Evolutionary conservation across 2,113 vertebrate genomes (phyloP).

Genomic region (Vimba vimba): DNA sequence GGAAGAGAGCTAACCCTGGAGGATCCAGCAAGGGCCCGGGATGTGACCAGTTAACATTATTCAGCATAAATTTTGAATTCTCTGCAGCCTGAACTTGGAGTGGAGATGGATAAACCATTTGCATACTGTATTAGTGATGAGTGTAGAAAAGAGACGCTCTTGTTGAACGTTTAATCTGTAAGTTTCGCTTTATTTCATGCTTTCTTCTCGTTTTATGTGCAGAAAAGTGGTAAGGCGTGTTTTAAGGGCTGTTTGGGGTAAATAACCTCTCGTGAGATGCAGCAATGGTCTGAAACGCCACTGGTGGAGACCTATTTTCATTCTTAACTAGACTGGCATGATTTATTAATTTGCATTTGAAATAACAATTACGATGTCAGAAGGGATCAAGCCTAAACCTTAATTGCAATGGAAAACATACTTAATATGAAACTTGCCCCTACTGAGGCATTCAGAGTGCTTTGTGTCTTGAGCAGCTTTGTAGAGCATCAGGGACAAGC

Average conservation of each 20-base stretch:
- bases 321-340: conserved; percentile 88
- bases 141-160: conserved; percentile 65
- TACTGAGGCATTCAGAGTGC: conserved; percentile 57
- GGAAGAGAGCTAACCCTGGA: conserved; percentile 76
- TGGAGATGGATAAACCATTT: conserved; percentile 71
- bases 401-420: conserved; percentile 89
- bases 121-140: conserved; percentile 73
- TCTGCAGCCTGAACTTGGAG: conserved; percentile 65
- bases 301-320: conserved; percentile 84
- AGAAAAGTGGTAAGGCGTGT: conserved; percentile 47
- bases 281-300: conserved; percentile 75
- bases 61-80: conserved; percentile 84
- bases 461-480: conserved; percentile 24
- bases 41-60: conserved; percentile 82
- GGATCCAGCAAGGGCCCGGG: conserved; percentile 72
- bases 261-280: conserved; percentile 48
- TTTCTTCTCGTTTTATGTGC: conserved; percentile 56
- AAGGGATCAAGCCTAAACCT: conserved; percentile 85
- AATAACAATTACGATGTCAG: conserved; percentile 92
- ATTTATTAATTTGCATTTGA: conserved; percentile 95
- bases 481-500: conserved; percentile 3
- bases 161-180: conserved; percentile 61
- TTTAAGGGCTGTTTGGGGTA: conserved; percentile 52
- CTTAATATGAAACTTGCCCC: conserved; percentile 76
- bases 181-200: conserved; percentile 51